A percentile compares a stretch with the other conserved stretches of the same genome.
Evolutionary conservation across 1,140 invertebrate genomes (phyloP).

Genomic region (Pissodes strobi): DNA sequence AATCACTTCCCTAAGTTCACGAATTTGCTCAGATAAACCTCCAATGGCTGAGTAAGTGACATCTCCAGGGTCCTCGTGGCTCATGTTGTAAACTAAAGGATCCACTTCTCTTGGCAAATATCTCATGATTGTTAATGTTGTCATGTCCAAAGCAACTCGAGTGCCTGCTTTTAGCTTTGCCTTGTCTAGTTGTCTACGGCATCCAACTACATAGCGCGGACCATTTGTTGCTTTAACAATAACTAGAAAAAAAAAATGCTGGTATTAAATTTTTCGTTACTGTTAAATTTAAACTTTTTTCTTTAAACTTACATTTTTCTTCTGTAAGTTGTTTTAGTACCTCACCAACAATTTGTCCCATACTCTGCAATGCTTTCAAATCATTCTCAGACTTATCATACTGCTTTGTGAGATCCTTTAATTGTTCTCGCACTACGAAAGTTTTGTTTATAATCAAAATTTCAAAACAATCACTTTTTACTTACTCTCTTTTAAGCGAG

Average conservation of each 20-base stretch:
- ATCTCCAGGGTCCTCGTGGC: conserved; percentile 98
- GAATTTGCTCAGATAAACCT: conserved; percentile 96
- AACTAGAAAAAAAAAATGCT: conserved; percentile 70
- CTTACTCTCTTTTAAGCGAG: conserved; percentile 93
- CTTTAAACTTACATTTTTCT: conserved; percentile 99
- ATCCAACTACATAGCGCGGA: conserved; percentile 98
- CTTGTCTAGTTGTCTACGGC: conserved; percentile 95
- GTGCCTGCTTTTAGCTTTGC: conserved; percentile 95
- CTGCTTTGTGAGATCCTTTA: conserved; percentile 96
- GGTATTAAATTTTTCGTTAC: too few relatives aligned
- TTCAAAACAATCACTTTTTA: too few relatives aligned
- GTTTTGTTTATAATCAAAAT: conserved; percentile 8
- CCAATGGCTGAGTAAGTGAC: conserved; percentile 96
- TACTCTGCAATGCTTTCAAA: conserved; percentile 97
- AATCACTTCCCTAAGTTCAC: conserved; percentile 97
- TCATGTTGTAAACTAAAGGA: conserved; percentile 99
- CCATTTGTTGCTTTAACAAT: conserved; percentile 99
- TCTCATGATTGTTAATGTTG: conserved; percentile 98
- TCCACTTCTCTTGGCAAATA: conserved; percentile 98
- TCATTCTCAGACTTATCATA: conserved; percentile 99
- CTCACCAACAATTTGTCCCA: conserved; percentile 99
- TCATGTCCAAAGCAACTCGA: conserved; percentile 99
- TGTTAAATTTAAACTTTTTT: too few relatives aligned
- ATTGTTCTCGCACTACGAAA: conserved; percentile 84
- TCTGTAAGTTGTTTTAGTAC: conserved; percentile 98